A percentile compares a stretch with the other conserved stretches of the same genome.
Conservation (phyloP, 2,888 invertebrate species). For the Lasioglossum malachurum region DNA sequence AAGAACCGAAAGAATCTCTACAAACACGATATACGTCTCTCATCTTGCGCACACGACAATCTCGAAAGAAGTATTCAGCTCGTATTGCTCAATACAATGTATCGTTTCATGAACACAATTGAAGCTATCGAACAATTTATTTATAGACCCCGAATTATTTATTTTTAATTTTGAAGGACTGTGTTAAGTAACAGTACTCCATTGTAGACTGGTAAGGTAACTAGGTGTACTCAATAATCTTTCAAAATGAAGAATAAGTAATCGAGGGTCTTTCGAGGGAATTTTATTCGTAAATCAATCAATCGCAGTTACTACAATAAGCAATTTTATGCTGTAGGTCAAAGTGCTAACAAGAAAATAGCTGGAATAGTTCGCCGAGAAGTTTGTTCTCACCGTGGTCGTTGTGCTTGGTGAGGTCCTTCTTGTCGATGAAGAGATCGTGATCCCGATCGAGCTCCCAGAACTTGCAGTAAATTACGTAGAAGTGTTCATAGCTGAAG, state of each 20-base stretch:
- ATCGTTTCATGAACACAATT: background rate
- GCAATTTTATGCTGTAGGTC: background rate
- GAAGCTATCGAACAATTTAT: background rate
- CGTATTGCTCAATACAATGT: background rate
- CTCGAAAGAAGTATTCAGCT: background rate
- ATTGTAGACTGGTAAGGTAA: background rate
- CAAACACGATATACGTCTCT: background rate
- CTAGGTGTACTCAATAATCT: background rate
- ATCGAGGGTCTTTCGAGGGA: background rate
- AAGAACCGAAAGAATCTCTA: background rate
- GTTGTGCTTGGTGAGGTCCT: conserved; percentile 97
- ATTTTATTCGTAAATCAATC: background rate
- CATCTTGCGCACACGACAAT: background rate
- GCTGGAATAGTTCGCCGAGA: background rate
- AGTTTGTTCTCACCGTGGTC: conserved; percentile 91
- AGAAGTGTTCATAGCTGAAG: conserved; percentile 99
- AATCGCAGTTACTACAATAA: background rate
- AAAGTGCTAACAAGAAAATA: background rate
- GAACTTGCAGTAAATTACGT: conserved; percentile 99
- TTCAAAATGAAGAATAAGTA: background rate
- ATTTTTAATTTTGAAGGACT: background rate
- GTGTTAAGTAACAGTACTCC: background rate
- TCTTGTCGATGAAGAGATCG: conserved; percentile 97
- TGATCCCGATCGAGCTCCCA: conserved; percentile 99
- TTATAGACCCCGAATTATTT: background rate